Percentiles rank a stretch among this genome's conserved stretches.
Conservation (phyloP, 2,888 invertebrate genomes). For the Cepaea hortensis region DNA sequence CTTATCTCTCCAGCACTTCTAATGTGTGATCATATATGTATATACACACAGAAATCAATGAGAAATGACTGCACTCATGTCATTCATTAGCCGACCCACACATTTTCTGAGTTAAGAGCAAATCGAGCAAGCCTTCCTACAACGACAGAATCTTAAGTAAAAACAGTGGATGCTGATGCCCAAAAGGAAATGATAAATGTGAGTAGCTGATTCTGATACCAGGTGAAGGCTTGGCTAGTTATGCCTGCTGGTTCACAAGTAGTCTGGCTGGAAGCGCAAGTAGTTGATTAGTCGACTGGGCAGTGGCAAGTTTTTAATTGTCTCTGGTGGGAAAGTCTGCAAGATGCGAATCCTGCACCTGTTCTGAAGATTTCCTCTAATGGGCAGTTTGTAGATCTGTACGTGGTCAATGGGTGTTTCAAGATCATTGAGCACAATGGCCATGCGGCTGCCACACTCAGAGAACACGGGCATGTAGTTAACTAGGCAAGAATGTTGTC, state of each 20-base stretch:
- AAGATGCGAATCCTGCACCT: conserved; percentile 72
- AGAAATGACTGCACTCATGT: too few relatives aligned
- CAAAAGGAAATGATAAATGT: background rate
- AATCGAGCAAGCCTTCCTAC: too few relatives aligned
- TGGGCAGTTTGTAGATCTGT: conserved; percentile 74
- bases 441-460: conserved; percentile 74
- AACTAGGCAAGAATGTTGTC: conserved; percentile 72
- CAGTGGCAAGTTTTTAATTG: conserved; percentile 69
- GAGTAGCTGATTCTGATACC: background rate
- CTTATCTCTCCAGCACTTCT: too few relatives aligned
- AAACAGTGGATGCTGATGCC: background rate
- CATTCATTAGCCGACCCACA: too few relatives aligned
- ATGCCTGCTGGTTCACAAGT: conserved; percentile 49
- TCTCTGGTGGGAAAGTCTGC: conserved; percentile 67
- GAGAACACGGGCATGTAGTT: conserved; percentile 75
- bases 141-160: background rate
- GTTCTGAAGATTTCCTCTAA: conserved; percentile 70
- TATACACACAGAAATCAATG: too few relatives aligned
- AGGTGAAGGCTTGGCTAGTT: background rate
- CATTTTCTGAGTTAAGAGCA: too few relatives aligned
- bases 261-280: conserved; percentile 74
- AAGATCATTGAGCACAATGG: conserved; percentile 71
- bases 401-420: conserved; percentile 71
- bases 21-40: too few relatives aligned
- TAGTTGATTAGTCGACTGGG: conserved; percentile 73